These are phyloP conservation scores for Menidia beryllina DNA, from an alignment of 2,113 vertebrate species.

Conservation along the genomic window DNA sequence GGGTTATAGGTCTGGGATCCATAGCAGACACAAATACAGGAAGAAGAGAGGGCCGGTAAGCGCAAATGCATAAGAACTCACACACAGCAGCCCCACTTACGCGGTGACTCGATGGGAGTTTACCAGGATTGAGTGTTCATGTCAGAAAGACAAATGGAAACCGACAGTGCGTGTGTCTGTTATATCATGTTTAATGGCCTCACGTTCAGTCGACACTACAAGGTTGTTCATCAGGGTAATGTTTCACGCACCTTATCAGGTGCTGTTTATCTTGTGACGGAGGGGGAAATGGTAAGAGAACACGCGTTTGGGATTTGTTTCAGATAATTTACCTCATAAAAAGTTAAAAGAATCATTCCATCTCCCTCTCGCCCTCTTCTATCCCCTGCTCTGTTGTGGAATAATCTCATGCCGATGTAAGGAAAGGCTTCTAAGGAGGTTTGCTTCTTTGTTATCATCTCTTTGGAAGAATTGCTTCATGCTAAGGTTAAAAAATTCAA, in stretches of 20 bases:
- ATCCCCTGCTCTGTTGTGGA: slow-evolving; percentile 17
- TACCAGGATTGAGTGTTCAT: slow-evolving; percentile 51
- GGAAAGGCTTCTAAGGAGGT: slow-evolving; percentile 24
- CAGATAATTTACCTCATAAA: slow-evolving; percentile 60
- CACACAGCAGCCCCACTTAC: slow-evolving; percentile 14
- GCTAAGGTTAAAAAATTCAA: slow-evolving; percentile 26
- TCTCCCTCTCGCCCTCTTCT: slow-evolving; percentile 21
- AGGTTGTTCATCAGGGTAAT: slow-evolving; percentile 75
- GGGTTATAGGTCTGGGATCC: slow-evolving; percentile 57
- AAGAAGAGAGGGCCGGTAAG: slow-evolving; percentile 27
- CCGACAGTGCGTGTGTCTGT: slow-evolving; percentile 76
- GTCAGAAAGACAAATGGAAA: slow-evolving; percentile 74
- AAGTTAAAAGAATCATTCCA: slow-evolving; percentile 43
- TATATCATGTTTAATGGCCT: slow-evolving; percentile 79
- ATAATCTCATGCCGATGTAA: slow-evolving; percentile 35
- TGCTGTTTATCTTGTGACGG: slow-evolving; percentile 64
- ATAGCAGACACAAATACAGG: slow-evolving; percentile 62
- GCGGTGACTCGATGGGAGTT: slow-evolving; percentile 54
- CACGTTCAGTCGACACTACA: slow-evolving; percentile 63
- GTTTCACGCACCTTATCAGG: slow-evolving; percentile 69
- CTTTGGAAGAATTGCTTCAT: slow-evolving; percentile 7
- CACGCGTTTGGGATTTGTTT: slow-evolving; percentile 44
- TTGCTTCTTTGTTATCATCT: slow-evolving; percentile 46
- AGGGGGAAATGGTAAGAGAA: slow-evolving; percentile 31
- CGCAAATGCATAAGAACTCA: slow-evolving; percentile 8